Evolutionary conservation across 2,888 invertebrate species (phyloP).

Genomic region (Cyclophora punctaria): DNA sequence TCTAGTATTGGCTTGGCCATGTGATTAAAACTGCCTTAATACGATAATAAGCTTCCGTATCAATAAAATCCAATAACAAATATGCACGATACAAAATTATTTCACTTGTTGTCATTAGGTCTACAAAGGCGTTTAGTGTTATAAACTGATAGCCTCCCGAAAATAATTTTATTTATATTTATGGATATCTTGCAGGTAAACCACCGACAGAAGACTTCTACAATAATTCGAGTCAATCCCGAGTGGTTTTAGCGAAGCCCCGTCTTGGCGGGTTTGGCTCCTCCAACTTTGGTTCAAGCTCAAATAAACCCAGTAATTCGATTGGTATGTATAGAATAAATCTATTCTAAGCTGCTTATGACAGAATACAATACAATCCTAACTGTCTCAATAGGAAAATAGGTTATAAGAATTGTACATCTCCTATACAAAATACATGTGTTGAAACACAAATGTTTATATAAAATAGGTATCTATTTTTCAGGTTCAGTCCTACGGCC

Average conservation of each 20-base stretch:
- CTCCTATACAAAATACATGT: not conserved
- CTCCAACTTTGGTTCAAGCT: constrained; percentile 51
- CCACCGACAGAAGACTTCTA: constrained; percentile 51
- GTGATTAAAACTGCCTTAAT: no score
- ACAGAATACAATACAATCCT: not conserved
- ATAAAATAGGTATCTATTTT: constrained; percentile 6
- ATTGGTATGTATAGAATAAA: constrained; percentile 39
- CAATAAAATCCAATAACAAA: no score
- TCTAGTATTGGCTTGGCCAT: no score
- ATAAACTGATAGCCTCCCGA: no score
- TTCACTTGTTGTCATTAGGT: no score
- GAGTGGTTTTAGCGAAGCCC: constrained; percentile 63
- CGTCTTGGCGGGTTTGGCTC: constrained; percentile 61
- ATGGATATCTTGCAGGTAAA: constrained; percentile 35
- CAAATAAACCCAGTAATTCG: constrained; percentile 52
- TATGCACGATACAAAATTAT: no score
- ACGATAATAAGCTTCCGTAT: no score
- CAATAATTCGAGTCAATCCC: constrained; percentile 56
- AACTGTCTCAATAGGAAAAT: no score
- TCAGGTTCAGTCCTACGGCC: constrained; percentile 63
- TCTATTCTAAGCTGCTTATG: not conserved
- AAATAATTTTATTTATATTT: no score
- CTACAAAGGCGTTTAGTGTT: no score
- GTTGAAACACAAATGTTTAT: not conserved
- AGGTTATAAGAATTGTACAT: no score